Evolutionary conservation across 2,113 vertebrate genomes (phyloP), one percentile per base, ranked within the genome.

Genomic region (Xiphophorus couchianus): DNA sequence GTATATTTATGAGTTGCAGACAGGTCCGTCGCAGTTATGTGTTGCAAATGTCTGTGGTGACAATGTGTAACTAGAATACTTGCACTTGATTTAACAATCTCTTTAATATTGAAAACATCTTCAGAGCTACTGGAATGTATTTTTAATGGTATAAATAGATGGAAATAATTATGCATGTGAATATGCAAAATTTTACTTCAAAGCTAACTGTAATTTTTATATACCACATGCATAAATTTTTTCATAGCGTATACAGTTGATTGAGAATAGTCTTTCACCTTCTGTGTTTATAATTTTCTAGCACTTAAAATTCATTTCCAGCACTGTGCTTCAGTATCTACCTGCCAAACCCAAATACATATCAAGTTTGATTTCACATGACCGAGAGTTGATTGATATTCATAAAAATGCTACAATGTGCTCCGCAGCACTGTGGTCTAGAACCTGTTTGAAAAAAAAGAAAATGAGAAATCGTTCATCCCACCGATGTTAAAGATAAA

Each of bases 401-500:
- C 44, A 44, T 66, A 37, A 69, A 66, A 35, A 44, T 10, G 10
- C 31, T 70, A 73, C 66, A 70, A 62, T n/a, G 19, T 67, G 31
- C 64, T 27, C 62, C 13, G 63, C 51, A 71, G 27, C 65, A 8
- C 39, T 29, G 66, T 30, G 15, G 66, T 81, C 64, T 4, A 8
- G 62, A 33, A 14, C 1, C 30, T 63, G 48, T 78, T 77, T 69
- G 27, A 76, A 69, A 75, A 61, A 68, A 30, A 29, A 5, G 27
- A 69, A 81, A 80, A 79, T 69, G 39, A 80, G 62, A 76, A 82
- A 69, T 30, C 12, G 66, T 62, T 83, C 73, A 66, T 74, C 73
- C 72, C 58, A 74, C 39, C 51, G 71, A 82, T 82, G 6, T 60
- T 58, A 69, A 29, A 82, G 76, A 85, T 83, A 80, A 25, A 79